Conservation (phyloP, 1,140 invertebrate genomes). For the Dendroctonus valens region DNA sequence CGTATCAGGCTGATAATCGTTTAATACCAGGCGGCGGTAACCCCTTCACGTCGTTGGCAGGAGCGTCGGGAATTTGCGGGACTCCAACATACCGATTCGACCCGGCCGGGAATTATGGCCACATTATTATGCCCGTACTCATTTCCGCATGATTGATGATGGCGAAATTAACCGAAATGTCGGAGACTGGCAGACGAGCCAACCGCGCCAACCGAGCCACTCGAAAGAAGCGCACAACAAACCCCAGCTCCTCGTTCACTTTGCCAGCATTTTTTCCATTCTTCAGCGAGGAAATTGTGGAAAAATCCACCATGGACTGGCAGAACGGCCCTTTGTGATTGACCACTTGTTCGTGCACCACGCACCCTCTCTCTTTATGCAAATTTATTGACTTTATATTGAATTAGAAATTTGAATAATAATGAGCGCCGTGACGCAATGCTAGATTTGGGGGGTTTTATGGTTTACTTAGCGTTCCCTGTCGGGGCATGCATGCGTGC, state of each 20-base stretch:
- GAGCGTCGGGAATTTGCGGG: slow-evolving; percentile 25
- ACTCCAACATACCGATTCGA: slow-evolving; percentile 21
- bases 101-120: slow-evolving; percentile 28
- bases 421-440: slow-evolving; percentile 41
- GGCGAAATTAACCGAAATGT: slow-evolving; percentile 23
- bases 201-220: too few species aligned
- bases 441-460: slow-evolving; percentile 38
- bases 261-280: too few species aligned
- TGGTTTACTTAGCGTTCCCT: slow-evolving; percentile 26
- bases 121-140: slow-evolving; percentile 29
- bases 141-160: slow-evolving; percentile 30
- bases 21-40: slow-evolving; percentile 31
- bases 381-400: slow-evolving; percentile 47
- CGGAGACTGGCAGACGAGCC: not conserved
- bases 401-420: slow-evolving; percentile 49
- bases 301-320: too few species aligned
- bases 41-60: slow-evolving; percentile 26
- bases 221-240: not conserved
- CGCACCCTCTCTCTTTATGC: slow-evolving; percentile 43
- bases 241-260: too few species aligned
- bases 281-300: too few species aligned
- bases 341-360: slow-evolving; percentile 40
- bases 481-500: not conserved
- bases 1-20: slow-evolving; percentile 31
- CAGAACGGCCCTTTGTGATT: slow-evolving; percentile 20